Evolutionary conservation across 2,113 vertebrate species (phyloP).

Genomic region (Apteryx owenii): DNA sequence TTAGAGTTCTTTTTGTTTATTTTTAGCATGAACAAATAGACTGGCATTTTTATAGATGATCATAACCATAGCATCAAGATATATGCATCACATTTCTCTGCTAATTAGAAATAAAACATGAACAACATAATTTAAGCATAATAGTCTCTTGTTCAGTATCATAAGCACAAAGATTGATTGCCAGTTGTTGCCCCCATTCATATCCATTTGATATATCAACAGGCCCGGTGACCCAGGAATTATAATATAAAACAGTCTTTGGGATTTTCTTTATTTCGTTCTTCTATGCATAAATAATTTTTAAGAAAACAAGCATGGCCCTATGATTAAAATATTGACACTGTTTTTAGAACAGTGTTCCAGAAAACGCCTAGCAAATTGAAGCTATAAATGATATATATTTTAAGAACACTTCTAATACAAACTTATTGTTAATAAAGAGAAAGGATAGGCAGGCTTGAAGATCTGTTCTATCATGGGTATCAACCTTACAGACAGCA

Average conservation of each 20-base stretch:
- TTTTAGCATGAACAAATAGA: neutral
- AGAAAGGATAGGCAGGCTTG: neutral
- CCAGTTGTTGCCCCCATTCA: neutral
- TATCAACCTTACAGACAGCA: neutral
- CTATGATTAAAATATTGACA: neutral
- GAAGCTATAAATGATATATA: neutral
- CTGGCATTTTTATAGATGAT: neutral
- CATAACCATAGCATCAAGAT: neutral
- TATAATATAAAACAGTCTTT: neutral
- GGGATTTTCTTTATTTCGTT: neutral
- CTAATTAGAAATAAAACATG: neutral
- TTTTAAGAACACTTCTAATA: neutral
- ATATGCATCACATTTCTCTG: neutral
- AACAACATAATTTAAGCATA: neutral
- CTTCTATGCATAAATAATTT: neutral
- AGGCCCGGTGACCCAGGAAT: neutral
- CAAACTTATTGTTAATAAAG: neutral
- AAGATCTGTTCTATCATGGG: neutral
- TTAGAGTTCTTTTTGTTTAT: neutral
- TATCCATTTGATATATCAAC: neutral
- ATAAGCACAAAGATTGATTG: neutral
- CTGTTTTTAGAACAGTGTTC: neutral
- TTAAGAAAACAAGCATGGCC: neutral
- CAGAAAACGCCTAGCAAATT: neutral
- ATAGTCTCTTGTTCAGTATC: neutral